Evolutionary conservation across 1,140 invertebrate species (phyloP), one percentile per base, ranked within the genome.

Genomic region (Mizuhopecten yessoensis): DNA sequence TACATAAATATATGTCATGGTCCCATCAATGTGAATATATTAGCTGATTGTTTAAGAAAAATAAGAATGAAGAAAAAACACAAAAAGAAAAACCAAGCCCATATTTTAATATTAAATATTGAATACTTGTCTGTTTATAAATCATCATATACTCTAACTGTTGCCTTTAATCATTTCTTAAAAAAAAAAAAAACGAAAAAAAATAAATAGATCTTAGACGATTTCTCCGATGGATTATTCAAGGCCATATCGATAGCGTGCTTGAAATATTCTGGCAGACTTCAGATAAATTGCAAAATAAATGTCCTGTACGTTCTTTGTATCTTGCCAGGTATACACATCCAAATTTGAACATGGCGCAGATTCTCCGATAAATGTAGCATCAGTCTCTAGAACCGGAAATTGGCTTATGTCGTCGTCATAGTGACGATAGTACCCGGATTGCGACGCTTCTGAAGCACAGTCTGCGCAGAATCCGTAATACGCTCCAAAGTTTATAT

Each of bases 381-480:
- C 87, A n/a, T 87, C 45, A 13, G 88, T 39, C n/a, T 87, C 33
- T 39, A 88, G 34, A n/a, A 90, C 42, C 5, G 88, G 75, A 89
- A 86, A 92, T n/a, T 23, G 34, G 57, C 91, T 90, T 87, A 92
- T 92, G 33, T 92, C 91, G 11, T 34, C 29, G 10, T 86, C 87
- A 49, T 36, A 92, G 34, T 87, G 88, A 7, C 75, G 87, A 36
- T 88, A 89, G 39, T 89, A 75, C 11, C 91, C 91, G 34, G 36
- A 29, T 34, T n/a, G 42, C 0, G 88, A 29, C 11, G 89, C 89
- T n/a, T 42, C 45, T 0, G 91, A 89, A 1, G 89, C 87, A 88
- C 87, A 90, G 33, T 92, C 91, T 42, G 90, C 90, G 34, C 88
- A 92, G 29, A 92, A 90, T 87, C 45, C 88, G 0, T 90, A 45